Percentiles rank a stretch among this genome's conserved stretches.
phyloP scores from a whole-genome alignment of 2,888 invertebrate species.

The Melanostoma mellinum region DNA sequence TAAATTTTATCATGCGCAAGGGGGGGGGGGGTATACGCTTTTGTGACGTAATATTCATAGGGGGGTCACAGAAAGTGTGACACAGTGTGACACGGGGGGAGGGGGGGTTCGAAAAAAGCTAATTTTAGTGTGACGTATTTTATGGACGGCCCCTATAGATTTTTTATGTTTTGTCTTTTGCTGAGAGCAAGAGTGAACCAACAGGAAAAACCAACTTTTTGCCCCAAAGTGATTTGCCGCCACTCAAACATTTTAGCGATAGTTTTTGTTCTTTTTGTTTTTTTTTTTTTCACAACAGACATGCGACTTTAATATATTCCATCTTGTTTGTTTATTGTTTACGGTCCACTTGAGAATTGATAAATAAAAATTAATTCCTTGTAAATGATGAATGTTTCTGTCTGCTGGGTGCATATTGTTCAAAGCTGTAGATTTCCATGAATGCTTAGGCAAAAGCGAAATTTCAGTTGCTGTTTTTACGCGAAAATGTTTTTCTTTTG shows the following conservation, averaged over 20 bases:
- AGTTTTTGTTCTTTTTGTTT: conserved; percentile 27
- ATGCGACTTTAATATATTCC: conserved; percentile 31
- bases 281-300: neutral
- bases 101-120: too few species aligned
- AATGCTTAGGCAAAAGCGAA: conserved; percentile 27
- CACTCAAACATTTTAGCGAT: conserved; percentile 1
- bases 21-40: too few species aligned
- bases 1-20: too few species aligned
- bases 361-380: conserved; percentile 45
- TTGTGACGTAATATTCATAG: too few species aligned
- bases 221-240: neutral
- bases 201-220: conserved; percentile 23
- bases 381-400: conserved; percentile 54
- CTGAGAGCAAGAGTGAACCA: neutral
- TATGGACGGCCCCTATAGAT: conserved; percentile 4
- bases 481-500: conserved; percentile 23
- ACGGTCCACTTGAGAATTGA: conserved; percentile 32
- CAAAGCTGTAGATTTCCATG: conserved; percentile 48
- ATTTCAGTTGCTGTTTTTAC: conserved; percentile 18
- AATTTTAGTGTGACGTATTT: too few species aligned
- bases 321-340: conserved; percentile 13
- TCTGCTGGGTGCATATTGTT: conserved; percentile 39
- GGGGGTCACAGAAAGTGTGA: too few species aligned
- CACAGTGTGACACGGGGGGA: too few species aligned
- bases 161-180: too few species aligned